Evolutionary conservation across 35 echinoderm and acorn worm species (phyloP).

Genomic region (Hemicentrotus pulcherrimus): DNA sequence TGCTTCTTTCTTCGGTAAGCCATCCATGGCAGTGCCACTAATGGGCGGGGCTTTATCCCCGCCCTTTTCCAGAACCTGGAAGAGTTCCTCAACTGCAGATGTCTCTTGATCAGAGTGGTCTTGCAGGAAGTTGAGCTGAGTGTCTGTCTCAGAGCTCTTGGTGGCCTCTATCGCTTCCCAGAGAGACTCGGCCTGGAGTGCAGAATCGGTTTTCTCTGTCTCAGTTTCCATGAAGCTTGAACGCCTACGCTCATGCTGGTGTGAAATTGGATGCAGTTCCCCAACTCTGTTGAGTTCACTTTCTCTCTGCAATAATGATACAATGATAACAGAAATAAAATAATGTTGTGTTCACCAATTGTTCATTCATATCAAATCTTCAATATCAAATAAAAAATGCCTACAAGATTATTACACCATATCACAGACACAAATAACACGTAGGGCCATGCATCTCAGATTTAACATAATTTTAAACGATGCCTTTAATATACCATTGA

Average conservation of each 20-base stretch:
- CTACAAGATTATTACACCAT: no score
- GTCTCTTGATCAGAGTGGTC: constrained; percentile 21
- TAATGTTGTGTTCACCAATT: neutral
- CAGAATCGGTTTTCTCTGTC: constrained; percentile 39
- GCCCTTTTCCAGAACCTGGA: constrained; percentile 33
- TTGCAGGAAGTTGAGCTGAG: neutral
- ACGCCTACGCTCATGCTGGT: neutral
- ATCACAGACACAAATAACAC: no score
- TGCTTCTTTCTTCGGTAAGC: neutral
- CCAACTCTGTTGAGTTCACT: neutral
- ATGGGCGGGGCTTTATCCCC: neutral
- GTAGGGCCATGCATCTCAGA: no score
- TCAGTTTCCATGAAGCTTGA: constrained; percentile 43
- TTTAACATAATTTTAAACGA: no score
- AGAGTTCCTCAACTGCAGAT: constrained; percentile 33
- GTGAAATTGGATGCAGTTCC: neutral
- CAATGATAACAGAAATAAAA: neutral
- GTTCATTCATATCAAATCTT: neutral
- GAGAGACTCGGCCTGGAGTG: constrained; percentile 34
- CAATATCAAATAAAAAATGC: neutral
- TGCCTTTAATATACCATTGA: neutral
- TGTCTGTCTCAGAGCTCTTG: constrained; percentile 36
- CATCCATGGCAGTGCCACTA: neutral
- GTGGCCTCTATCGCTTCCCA: constrained; percentile 34
- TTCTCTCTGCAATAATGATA: neutral